phyloP scores from a whole-genome alignment of 2,797 vertebrate species.

The Pygocentrus nattereri region DNA sequence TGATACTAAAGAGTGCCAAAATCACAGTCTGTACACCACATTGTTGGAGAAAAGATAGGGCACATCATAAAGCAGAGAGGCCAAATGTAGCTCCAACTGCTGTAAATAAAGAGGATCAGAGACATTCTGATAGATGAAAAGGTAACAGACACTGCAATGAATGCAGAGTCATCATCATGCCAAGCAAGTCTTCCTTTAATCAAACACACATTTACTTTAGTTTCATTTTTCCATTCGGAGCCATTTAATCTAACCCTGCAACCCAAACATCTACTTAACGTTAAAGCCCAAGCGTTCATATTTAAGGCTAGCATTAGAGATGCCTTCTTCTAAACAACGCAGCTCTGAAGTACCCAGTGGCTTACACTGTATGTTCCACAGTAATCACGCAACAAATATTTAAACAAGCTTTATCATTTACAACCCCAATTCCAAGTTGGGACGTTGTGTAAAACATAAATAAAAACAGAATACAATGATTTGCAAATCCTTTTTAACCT shows the following conservation, averaged over 20 bases:
- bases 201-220: conserved; percentile 42
- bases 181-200: conserved; percentile 48
- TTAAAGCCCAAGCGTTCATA: background rate
- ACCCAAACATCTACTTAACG: background rate
- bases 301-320: background rate
- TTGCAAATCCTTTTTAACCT: too few species aligned
- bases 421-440: too few species aligned
- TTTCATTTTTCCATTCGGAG: conserved; percentile 10
- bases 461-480: too few species aligned
- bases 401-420: background rate
- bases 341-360: background rate
- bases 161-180: conserved; percentile 27
- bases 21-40: conserved; percentile 48
- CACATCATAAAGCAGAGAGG: conserved; percentile 24
- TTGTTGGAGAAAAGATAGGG: conserved; percentile 34
- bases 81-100: conserved; percentile 29
- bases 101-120: conserved; percentile 38
- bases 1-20: conserved; percentile 33
- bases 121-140: conserved; percentile 37
- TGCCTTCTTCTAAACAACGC: background rate
- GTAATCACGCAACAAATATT: background rate
- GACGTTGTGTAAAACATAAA: too few species aligned
- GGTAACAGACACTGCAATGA: conserved; percentile 34
- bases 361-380: background rate
- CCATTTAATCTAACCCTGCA: conserved; percentile 17